Base-by-base conservation (phyloP, 1,140 invertebrate species). In the Araneus ventricosus region DNA sequence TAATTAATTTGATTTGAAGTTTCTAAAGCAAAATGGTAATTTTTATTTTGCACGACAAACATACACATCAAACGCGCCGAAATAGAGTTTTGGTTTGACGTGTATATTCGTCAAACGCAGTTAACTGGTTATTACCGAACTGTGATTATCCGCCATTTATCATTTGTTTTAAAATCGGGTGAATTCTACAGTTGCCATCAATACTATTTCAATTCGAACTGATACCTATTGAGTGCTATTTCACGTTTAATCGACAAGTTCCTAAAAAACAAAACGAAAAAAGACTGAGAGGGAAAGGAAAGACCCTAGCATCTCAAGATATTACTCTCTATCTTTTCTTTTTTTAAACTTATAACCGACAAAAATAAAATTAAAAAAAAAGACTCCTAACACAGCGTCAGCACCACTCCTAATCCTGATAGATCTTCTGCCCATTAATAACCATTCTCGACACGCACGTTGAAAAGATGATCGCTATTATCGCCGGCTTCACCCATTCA, bases 401-500 rank as follows among this genome's bases (percentile, higher is more conserved):
- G 70, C 70, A 75, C 70, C 20, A 34, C 20, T 30, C 70, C 70
- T 75, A 75, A 75, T 75, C 70, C 70, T 75, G 70, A 75, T 75
- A 75, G 70, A 75, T 75, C 70, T 75, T 10, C 8, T 4, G 30
- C 6, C 70, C 70, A 75, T 75, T 75, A 75, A 75, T 75, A 75
- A 75, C 37, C 70, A 75, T 75, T 75, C 70, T 75, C 70, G 30
- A 75, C 70, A 37, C 70, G 70, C 30, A 75, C 70, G 70, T 75
- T 75, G 70, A 75, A 75, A 75, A 75, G 70, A 34, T 75, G 70
- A 75, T 75, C 70, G 70, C 70, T 20, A 34, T 75, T 34, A 75
- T 37, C 70, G 30, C 34, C 30, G 34, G 70, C 17, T 63, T 27
- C 63, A 27, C 24, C 24, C 63, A 67, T 67, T 67, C n/a, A 67